Percentiles rank a stretch among this genome's conserved stretches.
Conservation (phyloP, 2,888 invertebrate genomes). For the Pterobdella sp. region DNA sequence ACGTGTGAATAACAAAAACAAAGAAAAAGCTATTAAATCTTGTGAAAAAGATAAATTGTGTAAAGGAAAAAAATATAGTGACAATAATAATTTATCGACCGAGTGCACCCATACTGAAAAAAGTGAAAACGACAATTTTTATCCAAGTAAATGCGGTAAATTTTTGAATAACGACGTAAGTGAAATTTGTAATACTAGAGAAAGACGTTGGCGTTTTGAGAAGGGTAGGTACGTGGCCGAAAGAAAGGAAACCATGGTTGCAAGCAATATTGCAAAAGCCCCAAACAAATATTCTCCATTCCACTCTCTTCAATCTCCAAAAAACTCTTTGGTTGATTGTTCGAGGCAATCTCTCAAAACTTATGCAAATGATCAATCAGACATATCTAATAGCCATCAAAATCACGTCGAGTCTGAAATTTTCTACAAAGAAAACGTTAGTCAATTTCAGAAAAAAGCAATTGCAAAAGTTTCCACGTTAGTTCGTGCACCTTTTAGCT, state of each 20-base stretch:
- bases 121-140: not conserved
- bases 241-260: not conserved
- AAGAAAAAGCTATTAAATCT: not conserved
- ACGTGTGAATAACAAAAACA: slow-evolving; percentile 1
- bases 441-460: too few species aligned
- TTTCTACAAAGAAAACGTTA: too few species aligned
- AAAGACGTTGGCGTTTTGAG: not conserved
- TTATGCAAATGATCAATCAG: too few species aligned
- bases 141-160: not conserved
- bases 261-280: not conserved
- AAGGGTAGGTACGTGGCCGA: not conserved
- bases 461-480: too few species aligned
- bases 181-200: not conserved
- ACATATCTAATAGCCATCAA: too few species aligned
- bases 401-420: too few species aligned
- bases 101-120: too few species aligned
- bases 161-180: not conserved
- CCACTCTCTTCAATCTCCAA: not conserved
- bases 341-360: too few species aligned
- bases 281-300: not conserved
- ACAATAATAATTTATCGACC: not conserved
- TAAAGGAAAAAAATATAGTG: not conserved
- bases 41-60: not conserved
- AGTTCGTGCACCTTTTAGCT: not conserved
- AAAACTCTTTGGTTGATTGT: too few species aligned